Evolutionary conservation across 2,888 invertebrate species (phyloP), one percentile per base, ranked within the genome.

Genomic region (Tetramorium bicarinatum): DNA sequence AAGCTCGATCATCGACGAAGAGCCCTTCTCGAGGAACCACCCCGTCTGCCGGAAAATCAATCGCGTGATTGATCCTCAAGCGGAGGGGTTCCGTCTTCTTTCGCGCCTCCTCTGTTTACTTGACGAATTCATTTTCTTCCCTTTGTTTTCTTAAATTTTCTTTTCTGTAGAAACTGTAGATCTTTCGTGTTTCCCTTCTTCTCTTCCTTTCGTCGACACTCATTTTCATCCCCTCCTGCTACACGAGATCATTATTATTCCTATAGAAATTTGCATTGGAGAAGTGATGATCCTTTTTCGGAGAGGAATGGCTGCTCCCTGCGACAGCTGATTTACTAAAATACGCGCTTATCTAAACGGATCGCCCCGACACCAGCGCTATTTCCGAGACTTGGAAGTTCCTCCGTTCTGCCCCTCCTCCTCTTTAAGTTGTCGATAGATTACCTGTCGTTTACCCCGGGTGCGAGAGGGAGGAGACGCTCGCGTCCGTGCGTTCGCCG

Each of bases 301-400:
- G 47, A 29, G 44, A 62, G 25, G 49, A 64, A 49, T 8, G 59
- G 56, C 59, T 44, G n/a, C 25, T 1, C 18, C 41, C 29, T 29
- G 25, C 41, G 59, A 76, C 49, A 64, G 64, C 52, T 64, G 64
- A 64, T 25, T 64, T 49, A 76, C 64, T 13, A 41, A 64, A 29
- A 29, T 29, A 64, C 64, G 47, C 34, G 47, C 49, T 62, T 62
- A 75, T 75, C 62, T 75, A 64, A 34, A 64, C 38, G 64, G 49
- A 76, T 76, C 49, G 21, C 38, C 15, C 25, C 38, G 34, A 18
- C 29, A 25, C 15, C 34, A 9, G 15, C 21, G 62, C 34, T 38
- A 25, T 61, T 75, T 49, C 47, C 62, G 64, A 34, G 64, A 44
- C 52, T 38, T 25, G 62, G n/a, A 62, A 62, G 75, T 38, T 21